Base-by-base conservation (phyloP, 2,888 invertebrate genomes). In the Papilio gigon region DNA sequence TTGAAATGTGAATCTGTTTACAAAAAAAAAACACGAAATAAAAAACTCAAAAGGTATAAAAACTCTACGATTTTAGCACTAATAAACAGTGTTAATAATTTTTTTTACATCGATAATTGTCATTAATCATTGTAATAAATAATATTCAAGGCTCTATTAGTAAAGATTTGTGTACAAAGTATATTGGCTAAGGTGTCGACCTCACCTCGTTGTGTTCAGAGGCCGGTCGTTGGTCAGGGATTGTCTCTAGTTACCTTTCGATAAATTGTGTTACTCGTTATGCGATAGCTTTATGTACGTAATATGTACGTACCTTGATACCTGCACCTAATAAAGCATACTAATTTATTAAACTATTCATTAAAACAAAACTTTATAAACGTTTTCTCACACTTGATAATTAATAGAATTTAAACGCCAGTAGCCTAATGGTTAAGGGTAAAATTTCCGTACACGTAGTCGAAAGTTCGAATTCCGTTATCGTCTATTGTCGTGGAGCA, bases 241-340 rank as follows among this genome's bases (percentile, higher is more conserved):
- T 68, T 65, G 68, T 69, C 69, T 69, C 69, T 65, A 33, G 68
- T 65, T 68, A 65, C 68, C 68, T 68, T 65, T 68, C 68, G 22
- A 68, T 68, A 68, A 68, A 68, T 60, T 68, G 65, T 68, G 65
- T 65, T 68, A 65, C 60, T 30, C 33, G 68, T 69, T 65, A 69
- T 40, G 6, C 42, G 65, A 69, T 69, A 65, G 50, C 60, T 50
- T 68, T 37, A 59, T 59, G 68, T 69, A 33, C 60, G 60, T 60
- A 35, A 27, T 50, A 37, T 9, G n/a, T n/a, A n/a, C n/a, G n/a
- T 11, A 50, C 20, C 20, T 22, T 47, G 30, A 47, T 40, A 47
- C 53, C 14, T 8, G 27, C 22, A 9, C 4, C 47, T 59, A 17
- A 44, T 59, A 65, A 59, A 65, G 37, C 37, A 60, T 60, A 37